Percentiles rank a stretch among this genome's conserved stretches.
phyloP scores from a whole-genome alignment of 2,797 vertebrate genomes.

The Pangasius mekongensis region DNA sequence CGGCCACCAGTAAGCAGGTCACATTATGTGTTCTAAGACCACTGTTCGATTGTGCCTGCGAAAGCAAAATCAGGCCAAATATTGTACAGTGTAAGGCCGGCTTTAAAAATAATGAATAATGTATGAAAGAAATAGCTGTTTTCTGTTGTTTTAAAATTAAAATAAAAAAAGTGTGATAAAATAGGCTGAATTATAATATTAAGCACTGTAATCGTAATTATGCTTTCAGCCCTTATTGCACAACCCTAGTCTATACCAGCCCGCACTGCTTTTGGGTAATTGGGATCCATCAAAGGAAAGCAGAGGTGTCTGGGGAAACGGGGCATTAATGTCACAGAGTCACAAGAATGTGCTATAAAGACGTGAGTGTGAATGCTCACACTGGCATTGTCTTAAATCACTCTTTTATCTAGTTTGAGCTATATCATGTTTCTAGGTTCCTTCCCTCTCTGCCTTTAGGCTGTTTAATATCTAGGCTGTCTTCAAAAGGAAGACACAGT shows the following conservation, averaged over 20 bases:
- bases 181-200: not conserved
- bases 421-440: conserved; percentile 42
- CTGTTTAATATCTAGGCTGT: conserved; percentile 38
- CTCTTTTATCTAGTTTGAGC: conserved; percentile 26
- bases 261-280: not conserved
- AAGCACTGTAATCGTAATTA: not conserved
- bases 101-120: not conserved
- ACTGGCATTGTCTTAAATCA: conserved; percentile 40
- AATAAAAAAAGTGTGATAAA: not conserved
- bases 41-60: not conserved
- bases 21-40: not conserved
- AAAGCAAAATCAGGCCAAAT: not conserved
- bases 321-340: conserved; percentile 27
- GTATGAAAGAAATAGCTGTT: not conserved
- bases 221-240: not conserved
- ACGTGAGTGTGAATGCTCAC: conserved; percentile 37
- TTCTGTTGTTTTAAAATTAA: not conserved
- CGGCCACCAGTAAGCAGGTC: not conserved
- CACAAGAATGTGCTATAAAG: conserved; percentile 36
- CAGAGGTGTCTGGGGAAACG: conserved; percentile 24
- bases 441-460: conserved; percentile 20
- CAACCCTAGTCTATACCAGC: not conserved
- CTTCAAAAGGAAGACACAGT: conserved; percentile 35
- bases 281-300: conserved; percentile 18
- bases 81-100: not conserved